These are phyloP conservation scores for Clinocottus analis DNA, from an alignment of 2,113 vertebrate genomes.

Conservation along the genomic window DNA sequence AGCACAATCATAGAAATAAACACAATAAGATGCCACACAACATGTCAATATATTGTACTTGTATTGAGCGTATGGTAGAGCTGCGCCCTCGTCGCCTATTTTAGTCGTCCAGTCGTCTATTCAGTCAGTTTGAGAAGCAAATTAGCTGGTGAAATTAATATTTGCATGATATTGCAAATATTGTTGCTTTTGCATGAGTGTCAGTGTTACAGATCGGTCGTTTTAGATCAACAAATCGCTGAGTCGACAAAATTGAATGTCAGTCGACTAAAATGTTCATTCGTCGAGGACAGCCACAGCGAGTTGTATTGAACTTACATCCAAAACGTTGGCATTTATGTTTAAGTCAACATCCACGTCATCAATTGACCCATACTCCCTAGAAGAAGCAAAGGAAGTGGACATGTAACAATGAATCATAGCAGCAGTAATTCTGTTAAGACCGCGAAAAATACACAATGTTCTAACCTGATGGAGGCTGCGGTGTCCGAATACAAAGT, in stretches of 20 bases:
- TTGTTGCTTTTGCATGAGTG: neutral
- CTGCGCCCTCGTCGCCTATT: neutral
- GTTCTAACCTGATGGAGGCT: constrained; percentile 87
- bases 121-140: neutral
- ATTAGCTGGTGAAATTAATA: neutral
- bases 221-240: neutral
- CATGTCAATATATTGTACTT: neutral
- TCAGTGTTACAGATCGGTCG: neutral
- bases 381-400: constrained; percentile 57
- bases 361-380: constrained; percentile 91
- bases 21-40: neutral
- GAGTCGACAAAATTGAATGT: neutral
- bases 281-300: neutral
- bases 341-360: constrained; percentile 92
- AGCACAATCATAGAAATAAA: neutral
- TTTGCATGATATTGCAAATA: too few species aligned
- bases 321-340: constrained; percentile 88
- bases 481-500: constrained; percentile 91
- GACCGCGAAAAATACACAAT: neutral
- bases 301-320: constrained; percentile 83
- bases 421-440: neutral
- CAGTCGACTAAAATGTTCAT: neutral
- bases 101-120: neutral
- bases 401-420: neutral
- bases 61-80: neutral